These are phyloP conservation scores for Trachelus iudaicus DNA, from an alignment of 2,888 invertebrate species.

Conservation along the genomic window DNA sequence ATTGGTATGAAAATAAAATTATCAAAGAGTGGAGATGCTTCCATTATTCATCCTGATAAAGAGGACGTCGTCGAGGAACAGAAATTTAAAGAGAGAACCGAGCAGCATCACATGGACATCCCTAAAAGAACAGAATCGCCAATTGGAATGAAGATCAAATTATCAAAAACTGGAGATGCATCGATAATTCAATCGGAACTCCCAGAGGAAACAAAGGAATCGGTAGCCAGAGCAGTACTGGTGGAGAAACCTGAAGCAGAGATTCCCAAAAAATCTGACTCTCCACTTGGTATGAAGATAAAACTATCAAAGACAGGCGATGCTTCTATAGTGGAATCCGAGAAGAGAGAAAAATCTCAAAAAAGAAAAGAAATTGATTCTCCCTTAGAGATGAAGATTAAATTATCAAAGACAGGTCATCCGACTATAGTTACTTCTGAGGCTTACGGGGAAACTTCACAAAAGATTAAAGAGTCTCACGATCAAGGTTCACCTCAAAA, in stretches of 20 bases:
- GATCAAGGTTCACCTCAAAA: constrained; percentile 17
- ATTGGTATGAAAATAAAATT: constrained; percentile 58
- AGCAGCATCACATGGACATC: constrained; percentile 27
- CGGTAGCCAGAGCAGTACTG: not conserved
- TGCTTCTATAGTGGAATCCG: constrained; percentile 37
- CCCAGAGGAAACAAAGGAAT: constrained; percentile 16
- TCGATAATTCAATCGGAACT: constrained; percentile 39
- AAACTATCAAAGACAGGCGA: constrained; percentile 31
- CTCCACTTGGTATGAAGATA: constrained; percentile 18
- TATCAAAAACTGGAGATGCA: constrained; percentile 60
- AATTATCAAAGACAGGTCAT: constrained; percentile 59
- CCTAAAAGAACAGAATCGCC: constrained; percentile 55
- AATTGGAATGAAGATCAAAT: constrained; percentile 59
- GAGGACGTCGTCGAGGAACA: constrained; percentile 42
- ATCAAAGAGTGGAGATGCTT: constrained; percentile 44
- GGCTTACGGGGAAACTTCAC: constrained; percentile 32
- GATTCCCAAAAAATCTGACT: constrained; percentile 8
- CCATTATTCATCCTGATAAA: constrained; percentile 50
- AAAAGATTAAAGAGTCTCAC: constrained; percentile 23
- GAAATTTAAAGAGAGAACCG: constrained; percentile 38
- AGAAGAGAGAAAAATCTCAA: constrained; percentile 43
- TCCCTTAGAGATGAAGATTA: constrained; percentile 56
- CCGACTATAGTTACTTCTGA: constrained; percentile 56
- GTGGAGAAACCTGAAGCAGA: constrained; percentile 15
- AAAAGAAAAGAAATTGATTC: constrained; percentile 39